Base-by-base conservation (phyloP, 2,113 vertebrate species). In the Vanacampus margaritifer region DNA sequence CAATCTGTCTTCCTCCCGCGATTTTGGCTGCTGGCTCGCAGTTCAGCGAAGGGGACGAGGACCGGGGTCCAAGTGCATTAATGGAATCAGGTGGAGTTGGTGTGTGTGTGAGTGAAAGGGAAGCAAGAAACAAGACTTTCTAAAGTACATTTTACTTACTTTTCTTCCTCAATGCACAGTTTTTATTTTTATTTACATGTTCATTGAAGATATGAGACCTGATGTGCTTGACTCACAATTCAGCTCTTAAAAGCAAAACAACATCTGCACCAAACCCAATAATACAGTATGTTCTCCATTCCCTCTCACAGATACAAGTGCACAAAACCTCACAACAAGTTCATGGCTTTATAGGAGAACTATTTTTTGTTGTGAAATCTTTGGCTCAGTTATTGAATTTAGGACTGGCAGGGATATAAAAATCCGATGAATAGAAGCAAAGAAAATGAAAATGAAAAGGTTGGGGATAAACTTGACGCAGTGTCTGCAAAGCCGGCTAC, bases 1-100 rank as follows among this genome's bases (percentile, higher is more conserved):
- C 81, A 87, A 68, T 81, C 81, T 85, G 78, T 84, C 74, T 53
- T 78, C 72, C 77, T 81, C 68, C 68, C 70, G 64, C 17, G 41
- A 66, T 68, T 80, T 72, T 78, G 61, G 83, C 81, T 79, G 79
- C 79, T 48, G 78, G 64, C 78, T 84, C 68, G 74, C 73, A 80
- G 77, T 79, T 86, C 78, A 65, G 71, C 4, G 16, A 24, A 61
- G 74, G 72, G 73, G 71, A 84, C 81, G 80, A 78, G 69, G 71
- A 78, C 70, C 69, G 60, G 56, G 76, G 74, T 81, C 74, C 76
- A 76, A 84, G 69, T 79, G 75, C 75, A 48, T 67, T 82, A 80
- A 86, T 80, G 67, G 67, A 80, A 80, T 80, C 68, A 72, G 74
- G 45, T 19, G 1, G 64, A 71, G 66, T 70, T 41, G 37, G 11